Evolutionary conservation across 2,797 vertebrate genomes (phyloP), one percentile per base, ranked within the genome.

Genomic region (Odontamblyopus rebecca): DNA sequence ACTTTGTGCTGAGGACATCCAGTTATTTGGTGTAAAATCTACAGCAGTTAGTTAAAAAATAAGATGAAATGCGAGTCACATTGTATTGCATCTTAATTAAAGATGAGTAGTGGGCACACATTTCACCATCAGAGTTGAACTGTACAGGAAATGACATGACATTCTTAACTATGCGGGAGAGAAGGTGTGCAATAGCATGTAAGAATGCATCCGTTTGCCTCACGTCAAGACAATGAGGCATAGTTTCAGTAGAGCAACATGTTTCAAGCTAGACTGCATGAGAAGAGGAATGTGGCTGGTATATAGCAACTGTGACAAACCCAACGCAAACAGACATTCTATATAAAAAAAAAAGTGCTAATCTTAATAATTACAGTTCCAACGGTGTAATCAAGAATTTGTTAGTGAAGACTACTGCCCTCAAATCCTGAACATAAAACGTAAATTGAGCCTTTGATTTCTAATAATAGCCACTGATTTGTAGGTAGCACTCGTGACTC

Each of bases 131-230:
- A 84, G 75, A 79, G 74, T 80, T 70, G 13, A 79, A 72, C 27
- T n/a, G 57, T 11, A 27, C 75, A 86, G 86, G 86, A 88, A 87
- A 79, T 65, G 7, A 82, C 78, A 84, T 23, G n/a, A 76, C 65
- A 71, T 57, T 72, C 16, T 64, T 62, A 57, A 30, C 13, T 0
- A 7, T 74, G 61, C 72, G 69, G 38, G 57, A 5, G 32, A 2
- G 29, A 44, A 35, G 12, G 50, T 30, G 59, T 30, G 69, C 61
- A 74, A 76, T 71, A 69, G 29, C n/a, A 53, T 41, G 38, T 16
- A 73, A 70, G 66, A 57, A 50, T 12, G 61, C 29, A 64, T 19
- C 41, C 59, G 35, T 66, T 41, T 27, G 11, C 11, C 29, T 53
- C 26, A 44, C 15, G 29, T 26, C 35, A 59, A 61, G 71, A 30